Conservation (phyloP, 1,140 invertebrate genomes). For the Odontomachus brunneus region DNA sequence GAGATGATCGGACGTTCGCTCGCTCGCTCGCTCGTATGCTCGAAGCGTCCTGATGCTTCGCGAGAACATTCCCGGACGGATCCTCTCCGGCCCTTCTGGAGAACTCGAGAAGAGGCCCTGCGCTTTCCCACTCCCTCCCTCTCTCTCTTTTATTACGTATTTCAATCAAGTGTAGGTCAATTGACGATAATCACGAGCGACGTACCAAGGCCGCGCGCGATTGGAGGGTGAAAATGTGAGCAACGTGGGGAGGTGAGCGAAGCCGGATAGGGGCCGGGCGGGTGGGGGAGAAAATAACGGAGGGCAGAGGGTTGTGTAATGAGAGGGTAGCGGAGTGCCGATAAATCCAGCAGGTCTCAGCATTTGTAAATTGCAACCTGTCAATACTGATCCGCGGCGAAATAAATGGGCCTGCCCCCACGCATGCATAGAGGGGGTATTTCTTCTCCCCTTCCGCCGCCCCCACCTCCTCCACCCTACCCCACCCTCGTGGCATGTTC, state of each 20-base stretch:
- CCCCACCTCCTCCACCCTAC: no score
- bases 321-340: constrained; percentile 85
- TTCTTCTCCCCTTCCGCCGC: no score
- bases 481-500: neutral
- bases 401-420: constrained; percentile 81
- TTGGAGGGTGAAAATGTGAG: constrained; percentile 79
- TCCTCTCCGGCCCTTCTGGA: constrained; percentile 34
- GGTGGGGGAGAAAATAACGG: constrained; percentile 66
- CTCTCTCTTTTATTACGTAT: constrained; percentile 72
- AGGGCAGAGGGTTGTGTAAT: constrained; percentile 81
- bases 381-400: constrained; percentile 80
- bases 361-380: constrained; percentile 86
- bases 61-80: constrained; percentile 57
- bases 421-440: constrained; percentile 69
- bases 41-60: constrained; percentile 43
- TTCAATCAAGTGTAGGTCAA: constrained; percentile 75
- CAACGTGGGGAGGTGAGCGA: neutral
- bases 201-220: constrained; percentile 75
- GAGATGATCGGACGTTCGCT: neutral
- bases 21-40: constrained; percentile 46
- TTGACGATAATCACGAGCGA: constrained; percentile 73
- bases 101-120: neutral
- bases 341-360: constrained; percentile 85
- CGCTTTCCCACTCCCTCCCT: neutral
- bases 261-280: neutral